Evolutionary conservation across 2,797 vertebrate species (phyloP), one percentile per base, ranked within the genome.

Genomic region (Anableps anableps): DNA sequence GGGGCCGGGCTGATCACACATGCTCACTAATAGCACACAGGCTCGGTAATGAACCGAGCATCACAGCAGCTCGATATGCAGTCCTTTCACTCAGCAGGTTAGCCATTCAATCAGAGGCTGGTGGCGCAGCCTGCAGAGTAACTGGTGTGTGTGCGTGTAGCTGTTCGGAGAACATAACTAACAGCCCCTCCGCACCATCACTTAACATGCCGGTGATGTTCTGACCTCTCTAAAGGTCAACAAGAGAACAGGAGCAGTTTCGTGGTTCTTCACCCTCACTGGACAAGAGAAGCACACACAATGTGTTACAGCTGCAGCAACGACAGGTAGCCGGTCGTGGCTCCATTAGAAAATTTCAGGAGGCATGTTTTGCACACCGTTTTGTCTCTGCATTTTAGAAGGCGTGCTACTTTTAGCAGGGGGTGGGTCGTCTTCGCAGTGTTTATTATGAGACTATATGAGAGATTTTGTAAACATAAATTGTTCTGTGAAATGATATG

Each of bases 131-230:
- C 79, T 79, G 86, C 14, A 4, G 80, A 71, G 81, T 50, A 55
- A 83, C 72, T 76, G 41, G 29, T 47, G 36, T 23, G 68, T n/a
- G 72, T 55, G 79, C 74, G 62, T 75, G 34, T 47, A 55, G 29
- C 21, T 76, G 83, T 79, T 0, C 45, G 81, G 83, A 74, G 70
- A 77, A 77, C 86, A 83, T 64, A 55, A 82, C 86, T 75, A 83
- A 88, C 79, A 85, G 80, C 48, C 84, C 79, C 87, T 89, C 91
- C 82, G 85, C 88, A 85, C 66, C 78, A 74, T 89, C 90, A 89
- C 89, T 91, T 91, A 91, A 93, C 90, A 93, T 89, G 86, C 88
- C 80, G 31, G 72, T 77, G 78, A 78, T 88, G 85, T 82, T 83
- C 79, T 72, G 75, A 70, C 79, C 53, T 55, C 75, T 45, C 9